Base-by-base conservation (phyloP, 2,888 invertebrate genomes). In the Ceramica pisi region DNA sequence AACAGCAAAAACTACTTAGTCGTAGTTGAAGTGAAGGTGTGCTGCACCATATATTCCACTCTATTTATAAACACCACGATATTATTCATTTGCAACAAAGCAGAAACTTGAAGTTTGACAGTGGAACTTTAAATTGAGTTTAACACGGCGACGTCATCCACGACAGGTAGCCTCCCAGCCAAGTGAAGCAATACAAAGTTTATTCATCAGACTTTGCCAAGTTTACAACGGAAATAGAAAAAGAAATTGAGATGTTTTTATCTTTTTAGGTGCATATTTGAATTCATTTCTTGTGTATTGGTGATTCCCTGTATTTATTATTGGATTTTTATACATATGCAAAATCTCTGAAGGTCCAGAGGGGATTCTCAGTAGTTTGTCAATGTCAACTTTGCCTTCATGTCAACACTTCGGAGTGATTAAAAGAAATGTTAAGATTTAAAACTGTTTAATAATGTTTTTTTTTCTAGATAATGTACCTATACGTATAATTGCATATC, bases 41-140 rank as follows among this genome's bases (percentile, higher is more conserved):
- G 6, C 53, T 51, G 31, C 31, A n/a, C 21, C 48, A 51, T 19
- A 53, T 35, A 21, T 38, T 44, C 4, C 10, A 14, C 2, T 41
- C 31, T 65, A 57, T 64, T 67, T 48, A 50, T 48, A 65, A 55
- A 66, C 46, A 35, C 26, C 48, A 35, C 38, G 41, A 56, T 69
- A 69, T 60, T 69, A 78, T 71, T 65, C 31, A 65, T 55, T 50
- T 62, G 64, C 72, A 63, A 78, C 73, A 68, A 68, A 78, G 64
- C 64, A 41, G 63, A 51, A 31, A 41, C 41, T 76, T 67, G 21
- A 67, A 75, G 73, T 85, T 78, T 71, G 74, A 75, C 61, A 80
- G 70, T 57, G 51, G 19, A 85, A 87, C 75, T 87, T 87, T 85
- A 82, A 84, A 87, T 87, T 84, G 82, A 82, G 75, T 86, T 85